These are phyloP conservation scores for Notolabrus celidotus DNA, from an alignment of 2,797 vertebrate species.

Conservation along the genomic window DNA sequence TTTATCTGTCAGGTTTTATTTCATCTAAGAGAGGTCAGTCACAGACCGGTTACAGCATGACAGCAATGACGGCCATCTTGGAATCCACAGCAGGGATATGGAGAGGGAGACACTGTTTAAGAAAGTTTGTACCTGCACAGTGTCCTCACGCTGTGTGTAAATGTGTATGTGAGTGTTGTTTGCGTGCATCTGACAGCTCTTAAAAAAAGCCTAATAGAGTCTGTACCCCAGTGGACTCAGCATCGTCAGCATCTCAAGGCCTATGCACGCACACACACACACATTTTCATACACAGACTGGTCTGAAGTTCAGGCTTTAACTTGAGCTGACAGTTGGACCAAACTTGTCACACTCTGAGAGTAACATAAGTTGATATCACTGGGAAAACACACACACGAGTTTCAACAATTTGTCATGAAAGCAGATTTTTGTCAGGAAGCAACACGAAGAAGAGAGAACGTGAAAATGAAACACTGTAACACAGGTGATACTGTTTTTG, in stretches of 20 bases:
- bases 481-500: neutral
- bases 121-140: constrained; percentile 34
- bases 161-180: constrained; percentile 28
- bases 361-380: constrained; percentile 39
- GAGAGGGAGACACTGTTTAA: constrained; percentile 37
- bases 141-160: constrained; percentile 12
- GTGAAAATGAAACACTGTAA: neutral
- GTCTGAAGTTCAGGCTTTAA: constrained; percentile 46
- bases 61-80: constrained; percentile 59
- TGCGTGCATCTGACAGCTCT: constrained; percentile 40
- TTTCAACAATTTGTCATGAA: constrained; percentile 32
- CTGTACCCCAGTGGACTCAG: constrained; percentile 33
- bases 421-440: constrained; percentile 32
- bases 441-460: neutral
- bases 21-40: constrained; percentile 52
- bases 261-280: constrained; percentile 20
- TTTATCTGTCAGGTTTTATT: constrained; percentile 59
- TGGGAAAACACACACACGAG: constrained; percentile 9
- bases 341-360: constrained; percentile 47
- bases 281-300: constrained; percentile 7
- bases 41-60: constrained; percentile 52
- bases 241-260: constrained; percentile 21
- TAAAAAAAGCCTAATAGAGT: constrained; percentile 49
- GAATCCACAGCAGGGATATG: constrained; percentile 29
- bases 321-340: constrained; percentile 44